Evolutionary conservation across 2,888 invertebrate genomes (phyloP).

Genomic region (Crematogaster levior): DNA sequence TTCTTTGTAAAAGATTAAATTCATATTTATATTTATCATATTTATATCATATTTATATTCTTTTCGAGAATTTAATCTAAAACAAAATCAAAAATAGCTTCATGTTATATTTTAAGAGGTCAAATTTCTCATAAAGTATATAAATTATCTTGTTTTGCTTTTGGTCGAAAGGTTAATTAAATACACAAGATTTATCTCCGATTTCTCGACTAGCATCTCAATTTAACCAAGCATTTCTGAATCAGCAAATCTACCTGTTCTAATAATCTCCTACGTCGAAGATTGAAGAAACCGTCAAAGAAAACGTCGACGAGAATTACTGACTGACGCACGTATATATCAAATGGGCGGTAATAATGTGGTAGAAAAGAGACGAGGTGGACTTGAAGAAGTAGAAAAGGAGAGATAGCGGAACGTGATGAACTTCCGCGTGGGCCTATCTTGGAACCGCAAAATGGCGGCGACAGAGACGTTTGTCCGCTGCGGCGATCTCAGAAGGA

Average conservation of each 20-base stretch:
- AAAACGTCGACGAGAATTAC: conserved; percentile 62
- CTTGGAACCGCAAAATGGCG: conserved; percentile 64
- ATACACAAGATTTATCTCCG: conserved; percentile 25
- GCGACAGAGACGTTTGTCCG: conserved; percentile 60
- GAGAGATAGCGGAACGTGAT: conserved; percentile 59
- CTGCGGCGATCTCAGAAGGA: conserved; percentile 56
- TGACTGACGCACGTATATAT: conserved; percentile 56
- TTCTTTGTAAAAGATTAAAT: not conserved
- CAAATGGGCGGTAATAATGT: conserved; percentile 69
- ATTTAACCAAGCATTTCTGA: conserved; percentile 20
- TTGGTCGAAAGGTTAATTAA: conserved; percentile 6
- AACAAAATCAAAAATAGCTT: not conserved
- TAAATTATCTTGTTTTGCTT: conserved; percentile 34
- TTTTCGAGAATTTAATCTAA: not conserved
- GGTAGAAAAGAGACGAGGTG: conserved; percentile 45
- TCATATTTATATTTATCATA: no score
- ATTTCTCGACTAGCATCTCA: conserved; percentile 31
- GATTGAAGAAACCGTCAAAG: conserved; percentile 62
- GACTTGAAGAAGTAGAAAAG: conserved; percentile 27
- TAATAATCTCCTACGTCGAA: conserved; percentile 46
- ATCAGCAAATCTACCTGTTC: conserved; percentile 8
- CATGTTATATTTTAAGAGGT: not conserved
- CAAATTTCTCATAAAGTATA: not conserved
- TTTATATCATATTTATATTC: not conserved
- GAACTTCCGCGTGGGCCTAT: conserved; percentile 80